These are phyloP conservation scores for Cossypha polioptera DNA, from an alignment of 2,797 vertebrate species.

Conservation along the genomic window DNA sequence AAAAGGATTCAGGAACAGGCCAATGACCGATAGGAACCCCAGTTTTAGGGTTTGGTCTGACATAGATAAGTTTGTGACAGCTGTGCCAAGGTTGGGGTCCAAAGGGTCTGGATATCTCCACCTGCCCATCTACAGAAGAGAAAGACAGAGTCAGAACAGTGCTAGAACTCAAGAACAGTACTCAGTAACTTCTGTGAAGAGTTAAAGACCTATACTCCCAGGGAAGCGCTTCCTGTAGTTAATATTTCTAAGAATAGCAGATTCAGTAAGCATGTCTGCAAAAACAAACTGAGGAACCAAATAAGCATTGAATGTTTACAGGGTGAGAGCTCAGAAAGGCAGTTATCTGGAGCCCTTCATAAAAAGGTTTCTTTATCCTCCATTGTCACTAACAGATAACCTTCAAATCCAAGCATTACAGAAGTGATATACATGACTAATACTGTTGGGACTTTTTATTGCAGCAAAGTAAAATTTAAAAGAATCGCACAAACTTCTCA, in stretches of 20 bases:
- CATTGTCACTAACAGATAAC: background rate
- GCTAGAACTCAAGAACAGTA: background rate
- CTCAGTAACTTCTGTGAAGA: background rate
- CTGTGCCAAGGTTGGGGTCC: conserved; percentile 87
- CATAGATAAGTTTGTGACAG: conserved; percentile 85
- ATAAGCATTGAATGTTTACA: too few species aligned
- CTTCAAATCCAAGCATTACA: background rate
- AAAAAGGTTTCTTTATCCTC: background rate
- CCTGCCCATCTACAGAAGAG: conserved; percentile 79
- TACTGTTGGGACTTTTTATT: background rate
- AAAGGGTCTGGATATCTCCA: conserved; percentile 81
- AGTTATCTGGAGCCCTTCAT: background rate
- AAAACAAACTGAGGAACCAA: too few species aligned
- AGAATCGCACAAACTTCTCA: background rate
- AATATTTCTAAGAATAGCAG: background rate
- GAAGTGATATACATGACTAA: rapidly evolving
- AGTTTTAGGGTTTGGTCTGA: conserved; percentile 84
- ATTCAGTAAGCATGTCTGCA: too few species aligned
- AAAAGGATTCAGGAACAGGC: conserved; percentile 85
- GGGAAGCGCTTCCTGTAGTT: background rate
- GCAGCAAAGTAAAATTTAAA: background rate
- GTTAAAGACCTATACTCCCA: background rate
- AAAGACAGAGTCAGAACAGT: background rate
- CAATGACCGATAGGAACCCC: conserved; percentile 84
- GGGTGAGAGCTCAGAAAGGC: background rate